phyloP scores from a whole-genome alignment of 2,888 invertebrate genomes.

The Platycnemis pennipes region DNA sequence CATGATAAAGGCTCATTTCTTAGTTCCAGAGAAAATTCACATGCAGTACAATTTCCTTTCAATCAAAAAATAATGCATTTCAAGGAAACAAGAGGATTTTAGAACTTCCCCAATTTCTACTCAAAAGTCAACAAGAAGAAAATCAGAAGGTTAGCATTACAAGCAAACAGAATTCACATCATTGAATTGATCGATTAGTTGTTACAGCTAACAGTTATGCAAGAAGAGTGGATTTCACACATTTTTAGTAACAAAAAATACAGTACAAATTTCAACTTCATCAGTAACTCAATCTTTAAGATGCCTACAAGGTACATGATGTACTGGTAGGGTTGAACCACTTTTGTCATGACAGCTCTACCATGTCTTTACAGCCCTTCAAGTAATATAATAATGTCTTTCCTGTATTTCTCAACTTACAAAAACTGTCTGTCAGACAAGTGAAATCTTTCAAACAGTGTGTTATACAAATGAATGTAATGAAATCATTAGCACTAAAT shows the following conservation, averaged over 20 bases:
- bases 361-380: neutral
- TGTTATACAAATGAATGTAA: neutral
- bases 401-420: neutral
- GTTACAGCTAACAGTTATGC: neutral
- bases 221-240: neutral
- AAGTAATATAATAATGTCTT: neutral
- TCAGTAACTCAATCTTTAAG: neutral
- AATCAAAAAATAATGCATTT: neutral
- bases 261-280: neutral
- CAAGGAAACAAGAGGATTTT: neutral
- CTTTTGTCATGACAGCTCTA: neutral
- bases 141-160: neutral
- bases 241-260: neutral
- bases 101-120: neutral
- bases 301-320: neutral
- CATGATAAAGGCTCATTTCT: neutral
- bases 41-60: neutral
- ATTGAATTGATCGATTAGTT: neutral
- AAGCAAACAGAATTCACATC: neutral
- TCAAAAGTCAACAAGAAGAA: neutral
- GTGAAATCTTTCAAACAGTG: neutral
- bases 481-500: neutral
- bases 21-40: neutral
- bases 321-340: neutral
- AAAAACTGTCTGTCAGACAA: neutral